phyloP scores from a whole-genome alignment of 1,140 invertebrate genomes.

The Pseudomyrmex gracilis region DNA sequence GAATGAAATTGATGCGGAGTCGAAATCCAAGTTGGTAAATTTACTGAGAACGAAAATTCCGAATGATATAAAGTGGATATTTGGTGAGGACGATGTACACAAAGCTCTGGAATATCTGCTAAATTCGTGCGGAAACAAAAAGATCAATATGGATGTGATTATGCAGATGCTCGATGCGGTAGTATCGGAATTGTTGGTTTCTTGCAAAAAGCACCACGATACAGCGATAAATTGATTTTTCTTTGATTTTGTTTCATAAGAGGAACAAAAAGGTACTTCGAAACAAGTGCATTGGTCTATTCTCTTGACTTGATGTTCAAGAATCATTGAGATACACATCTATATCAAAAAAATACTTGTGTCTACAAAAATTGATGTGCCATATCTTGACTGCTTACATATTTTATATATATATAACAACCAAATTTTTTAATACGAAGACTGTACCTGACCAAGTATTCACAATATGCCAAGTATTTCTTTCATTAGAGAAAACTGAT shows the following conservation, averaged over 20 bases:
- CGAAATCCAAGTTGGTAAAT: conserved; percentile 66
- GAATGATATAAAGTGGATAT: conserved; percentile 69
- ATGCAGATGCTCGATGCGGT: conserved; percentile 77
- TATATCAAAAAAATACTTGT: conserved; percentile 52
- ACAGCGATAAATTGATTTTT: conserved; percentile 20
- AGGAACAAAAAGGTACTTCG: neutral
- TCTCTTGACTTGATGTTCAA: neutral
- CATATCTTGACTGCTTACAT: conserved; percentile 60
- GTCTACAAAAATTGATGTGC: conserved; percentile 62
- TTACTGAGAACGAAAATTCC: conserved; percentile 66
- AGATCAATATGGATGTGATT: conserved; percentile 76
- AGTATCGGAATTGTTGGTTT: conserved; percentile 76
- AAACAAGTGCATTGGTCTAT: neutral
- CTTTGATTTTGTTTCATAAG: conserved; percentile 17
- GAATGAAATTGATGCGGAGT: conserved; percentile 32
- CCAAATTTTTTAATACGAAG: conserved; percentile 49
- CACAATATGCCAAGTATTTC: conserved; percentile 69
- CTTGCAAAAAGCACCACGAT: conserved; percentile 63
- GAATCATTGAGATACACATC: conserved; percentile 38
- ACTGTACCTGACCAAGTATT: conserved; percentile 74
- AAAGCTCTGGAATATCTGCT: conserved; percentile 74
- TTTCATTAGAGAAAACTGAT: conserved; percentile 55
- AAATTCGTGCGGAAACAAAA: conserved; percentile 70
- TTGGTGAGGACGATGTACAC: conserved; percentile 72
- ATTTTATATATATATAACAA: neutral